Conservation (phyloP, 2,797 vertebrate species). For the Pristis pectinata region DNA sequence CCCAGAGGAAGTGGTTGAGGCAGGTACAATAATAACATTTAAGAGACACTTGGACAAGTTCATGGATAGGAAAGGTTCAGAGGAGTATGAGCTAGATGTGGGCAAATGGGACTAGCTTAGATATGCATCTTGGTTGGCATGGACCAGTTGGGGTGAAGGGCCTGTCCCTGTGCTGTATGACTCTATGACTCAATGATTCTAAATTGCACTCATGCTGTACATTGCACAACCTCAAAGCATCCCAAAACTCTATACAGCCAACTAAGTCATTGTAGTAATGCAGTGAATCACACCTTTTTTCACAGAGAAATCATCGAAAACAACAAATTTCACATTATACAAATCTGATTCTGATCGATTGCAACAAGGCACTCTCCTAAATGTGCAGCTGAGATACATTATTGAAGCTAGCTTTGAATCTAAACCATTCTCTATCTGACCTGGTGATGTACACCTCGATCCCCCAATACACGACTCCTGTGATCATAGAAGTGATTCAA, state of each 20-base stretch:
- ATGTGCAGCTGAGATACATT: neutral
- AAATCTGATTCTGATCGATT: no score
- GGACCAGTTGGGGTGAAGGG: no score
- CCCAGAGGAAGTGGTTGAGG: no score
- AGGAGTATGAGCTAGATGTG: no score
- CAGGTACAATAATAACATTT: no score
- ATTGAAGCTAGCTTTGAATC: neutral
- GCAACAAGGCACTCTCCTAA: neutral
- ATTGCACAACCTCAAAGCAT: neutral
- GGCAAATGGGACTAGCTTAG: no score
- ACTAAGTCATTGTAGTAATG: neutral
- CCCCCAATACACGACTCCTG: neutral
- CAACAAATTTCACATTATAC: no score
- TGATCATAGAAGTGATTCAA: neutral
- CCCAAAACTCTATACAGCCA: neutral
- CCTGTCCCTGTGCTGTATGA: no score
- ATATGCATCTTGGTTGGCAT: no score
- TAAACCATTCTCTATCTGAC: neutral
- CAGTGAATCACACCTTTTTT: neutral
- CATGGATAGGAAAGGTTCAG: no score
- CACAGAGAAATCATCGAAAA: neutral
- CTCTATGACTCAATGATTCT: no score
- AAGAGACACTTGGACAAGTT: no score
- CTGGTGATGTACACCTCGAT: neutral
- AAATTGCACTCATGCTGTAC: neutral